Conservation (phyloP, 2,113 vertebrate species). For the Lepus europaeus region DNA sequence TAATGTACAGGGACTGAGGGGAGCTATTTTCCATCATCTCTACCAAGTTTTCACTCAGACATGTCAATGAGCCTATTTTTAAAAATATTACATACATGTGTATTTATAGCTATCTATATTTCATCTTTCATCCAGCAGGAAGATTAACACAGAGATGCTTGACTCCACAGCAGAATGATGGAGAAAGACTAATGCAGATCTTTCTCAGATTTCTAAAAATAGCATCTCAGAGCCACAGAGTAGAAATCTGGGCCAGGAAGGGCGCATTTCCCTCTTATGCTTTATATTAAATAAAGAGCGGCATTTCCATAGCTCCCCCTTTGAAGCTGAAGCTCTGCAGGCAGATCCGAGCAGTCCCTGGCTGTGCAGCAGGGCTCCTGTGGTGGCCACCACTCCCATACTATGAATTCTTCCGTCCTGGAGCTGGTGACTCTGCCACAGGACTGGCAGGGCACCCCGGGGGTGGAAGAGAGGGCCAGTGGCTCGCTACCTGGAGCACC, state of each 20-base stretch:
- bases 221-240: not conserved
- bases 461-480: accelerated
- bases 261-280: not conserved
- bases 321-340: no score
- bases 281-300: not conserved
- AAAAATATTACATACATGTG: no score
- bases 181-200: accelerated
- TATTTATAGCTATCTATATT: not conserved
- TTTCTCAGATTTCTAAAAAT: not conserved
- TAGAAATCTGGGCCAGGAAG: not conserved
- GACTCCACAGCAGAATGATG: accelerated
- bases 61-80: no score
- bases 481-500: accelerated
- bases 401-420: not conserved
- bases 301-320: accelerated
- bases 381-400: accelerated
- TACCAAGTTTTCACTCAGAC: not conserved
- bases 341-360: not conserved
- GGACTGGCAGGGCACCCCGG: no score
- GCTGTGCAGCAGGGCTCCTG: accelerated
- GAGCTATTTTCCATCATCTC: not conserved
- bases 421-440: not conserved
- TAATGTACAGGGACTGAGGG: no score
- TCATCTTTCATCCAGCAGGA: not conserved
- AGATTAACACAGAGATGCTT: no score